Conservation (phyloP, 64 coral and sea anemone genomes). For the Pocillopora verrucosa region DNA sequence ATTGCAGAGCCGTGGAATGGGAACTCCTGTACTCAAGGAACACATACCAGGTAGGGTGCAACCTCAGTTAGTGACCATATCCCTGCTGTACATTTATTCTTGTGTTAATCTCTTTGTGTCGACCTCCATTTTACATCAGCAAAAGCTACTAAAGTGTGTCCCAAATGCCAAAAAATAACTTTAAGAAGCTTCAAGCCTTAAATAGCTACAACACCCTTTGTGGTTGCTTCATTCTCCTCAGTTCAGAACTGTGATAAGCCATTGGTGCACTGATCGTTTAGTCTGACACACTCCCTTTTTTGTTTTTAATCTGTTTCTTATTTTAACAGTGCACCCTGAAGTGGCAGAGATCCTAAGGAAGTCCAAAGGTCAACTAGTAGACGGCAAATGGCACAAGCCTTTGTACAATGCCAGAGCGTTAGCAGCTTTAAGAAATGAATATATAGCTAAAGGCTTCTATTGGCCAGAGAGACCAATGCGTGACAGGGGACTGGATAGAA, state of each 20-base stretch:
- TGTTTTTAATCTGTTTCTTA: not conserved
- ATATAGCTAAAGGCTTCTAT: conserved; percentile 80
- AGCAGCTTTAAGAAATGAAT: conserved; percentile 77
- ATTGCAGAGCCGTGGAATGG: conserved; percentile 54
- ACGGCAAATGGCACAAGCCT: conserved; percentile 82
- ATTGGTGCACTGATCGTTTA: not conserved
- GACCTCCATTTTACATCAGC: too few relatives aligned
- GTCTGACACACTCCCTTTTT: not conserved
- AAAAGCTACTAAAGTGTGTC: too few relatives aligned
- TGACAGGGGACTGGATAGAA: conserved; percentile 87
- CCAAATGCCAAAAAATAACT: too few relatives aligned
- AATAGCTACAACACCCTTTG: too few relatives aligned
- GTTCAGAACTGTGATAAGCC: not conserved
- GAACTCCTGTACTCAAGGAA: conserved; percentile 14
- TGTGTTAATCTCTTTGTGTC: too few relatives aligned
- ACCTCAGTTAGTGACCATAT: not conserved
- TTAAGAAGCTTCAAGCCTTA: too few relatives aligned
- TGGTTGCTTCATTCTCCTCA: too few relatives aligned
- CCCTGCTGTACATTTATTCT: not conserved
- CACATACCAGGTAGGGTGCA: conserved; percentile 25
- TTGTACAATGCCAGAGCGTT: conserved; percentile 80
- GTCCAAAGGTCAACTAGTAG: conserved; percentile 71
- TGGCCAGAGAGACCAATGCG: conserved; percentile 90
- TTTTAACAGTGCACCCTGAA: conserved; percentile 67
- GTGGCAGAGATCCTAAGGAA: conserved; percentile 74